Evolutionary conservation across 2,888 invertebrate genomes (phyloP).

Genomic region (Bembecia ichneumoniformis): DNA sequence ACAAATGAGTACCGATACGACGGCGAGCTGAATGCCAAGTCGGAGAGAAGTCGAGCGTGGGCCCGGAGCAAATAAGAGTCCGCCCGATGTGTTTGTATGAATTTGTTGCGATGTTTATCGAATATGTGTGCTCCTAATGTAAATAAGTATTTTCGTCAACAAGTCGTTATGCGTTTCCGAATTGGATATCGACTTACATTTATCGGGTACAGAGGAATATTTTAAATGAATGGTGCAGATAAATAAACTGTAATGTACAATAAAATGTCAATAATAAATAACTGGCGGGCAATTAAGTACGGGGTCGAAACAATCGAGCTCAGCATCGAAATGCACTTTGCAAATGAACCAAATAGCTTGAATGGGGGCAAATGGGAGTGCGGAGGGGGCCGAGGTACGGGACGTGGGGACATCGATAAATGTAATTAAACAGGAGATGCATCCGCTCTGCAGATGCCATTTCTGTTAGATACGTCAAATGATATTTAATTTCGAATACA

Average conservation of each 20-base stretch:
- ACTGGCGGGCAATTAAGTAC: constrained; percentile 58
- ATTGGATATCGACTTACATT: neutral
- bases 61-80: constrained; percentile 62
- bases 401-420: constrained; percentile 30
- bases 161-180: neutral
- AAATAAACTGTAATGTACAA: constrained; percentile 1
- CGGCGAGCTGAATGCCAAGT: constrained; percentile 53
- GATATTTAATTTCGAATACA: constrained; percentile 1
- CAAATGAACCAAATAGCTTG: constrained; percentile 60
- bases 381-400: constrained; percentile 11
- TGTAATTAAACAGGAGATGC: constrained; percentile 58
- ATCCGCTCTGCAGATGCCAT: constrained; percentile 42
- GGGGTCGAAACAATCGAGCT: constrained; percentile 54
- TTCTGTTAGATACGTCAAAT: constrained; percentile 18
- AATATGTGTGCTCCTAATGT: constrained; percentile 50
- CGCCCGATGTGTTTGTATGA: constrained; percentile 62
- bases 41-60: constrained; percentile 52
- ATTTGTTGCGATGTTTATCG: constrained; percentile 67
- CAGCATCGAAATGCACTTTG: constrained; percentile 70
- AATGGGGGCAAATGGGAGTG: constrained; percentile 13
- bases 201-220: neutral
- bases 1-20: constrained; percentile 69
- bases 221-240: neutral
- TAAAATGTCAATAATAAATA: constrained; percentile 55
- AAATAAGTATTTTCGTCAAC: constrained; percentile 32